Evolutionary conservation across 2,113 vertebrate genomes (phyloP).

Genomic region (Apteryx owenii): DNA sequence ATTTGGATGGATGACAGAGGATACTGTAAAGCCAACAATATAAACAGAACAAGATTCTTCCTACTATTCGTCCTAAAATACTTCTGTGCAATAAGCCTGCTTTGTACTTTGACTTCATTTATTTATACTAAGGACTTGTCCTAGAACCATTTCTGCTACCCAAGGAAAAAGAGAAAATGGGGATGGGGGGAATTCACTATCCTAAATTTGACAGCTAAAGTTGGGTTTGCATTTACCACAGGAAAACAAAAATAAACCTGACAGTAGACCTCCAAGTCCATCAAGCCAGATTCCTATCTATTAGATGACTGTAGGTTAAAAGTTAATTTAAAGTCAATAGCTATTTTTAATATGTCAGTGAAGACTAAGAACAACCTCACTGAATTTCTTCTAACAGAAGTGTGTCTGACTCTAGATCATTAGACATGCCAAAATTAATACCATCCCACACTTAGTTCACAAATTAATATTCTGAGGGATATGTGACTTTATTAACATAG

Average conservation of each 20-base stretch:
- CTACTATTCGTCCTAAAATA: neutral
- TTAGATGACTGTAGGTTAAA: neutral
- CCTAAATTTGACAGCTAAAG: neutral
- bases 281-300: neutral
- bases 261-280: neutral
- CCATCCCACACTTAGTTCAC: neutral
- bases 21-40: neutral
- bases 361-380: neutral
- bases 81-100: neutral
- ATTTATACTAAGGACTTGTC: neutral
- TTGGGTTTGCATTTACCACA: neutral
- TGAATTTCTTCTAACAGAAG: neutral
- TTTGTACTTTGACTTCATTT: neutral
- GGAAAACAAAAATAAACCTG: neutral
- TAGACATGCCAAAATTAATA: neutral
- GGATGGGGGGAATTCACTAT: no score
- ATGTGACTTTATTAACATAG: neutral
- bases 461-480: neutral
- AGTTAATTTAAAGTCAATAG: neutral
- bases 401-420: neutral
- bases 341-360: neutral
- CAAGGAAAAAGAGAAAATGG: neutral
- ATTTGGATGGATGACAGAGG: fast-evolving
- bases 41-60: neutral
- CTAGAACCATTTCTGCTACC: neutral